These are phyloP conservation scores for Leptopilina drosophilae DNA, from an alignment of 2,888 invertebrate genomes.

Conservation along the genomic window DNA sequence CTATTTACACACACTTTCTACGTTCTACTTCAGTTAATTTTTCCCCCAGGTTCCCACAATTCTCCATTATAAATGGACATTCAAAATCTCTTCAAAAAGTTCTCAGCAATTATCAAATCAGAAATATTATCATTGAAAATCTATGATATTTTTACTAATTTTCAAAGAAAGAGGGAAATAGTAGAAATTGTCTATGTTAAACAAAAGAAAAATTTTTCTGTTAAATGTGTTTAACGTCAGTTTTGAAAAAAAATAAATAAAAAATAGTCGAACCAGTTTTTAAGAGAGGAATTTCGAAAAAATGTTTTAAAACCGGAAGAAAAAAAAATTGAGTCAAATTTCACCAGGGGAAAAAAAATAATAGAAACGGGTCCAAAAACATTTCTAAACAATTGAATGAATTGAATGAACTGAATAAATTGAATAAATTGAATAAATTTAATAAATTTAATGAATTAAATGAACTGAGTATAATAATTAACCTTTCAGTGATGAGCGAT, in stretches of 20 bases:
- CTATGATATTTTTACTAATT: not conserved
- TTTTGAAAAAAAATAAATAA: too few species aligned
- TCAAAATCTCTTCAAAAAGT: not conserved
- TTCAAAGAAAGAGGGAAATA: not conserved
- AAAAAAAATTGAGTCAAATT: too few species aligned
- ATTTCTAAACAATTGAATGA: too few species aligned
- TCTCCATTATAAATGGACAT: not conserved
- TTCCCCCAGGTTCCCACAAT: conserved; percentile 6
- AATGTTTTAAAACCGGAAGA: too few species aligned
- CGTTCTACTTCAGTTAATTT: conserved; percentile 23
- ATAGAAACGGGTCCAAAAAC: too few species aligned
- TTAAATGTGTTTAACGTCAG: too few species aligned
- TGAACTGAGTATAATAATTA: conserved; percentile 4
- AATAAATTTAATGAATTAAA: not conserved
- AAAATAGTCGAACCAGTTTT: too few species aligned
- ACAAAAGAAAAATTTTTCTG: too few species aligned
- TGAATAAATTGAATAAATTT: not conserved
- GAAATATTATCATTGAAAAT: not conserved
- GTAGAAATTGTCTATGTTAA: not conserved
- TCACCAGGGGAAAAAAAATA: too few species aligned
- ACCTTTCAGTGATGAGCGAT: conserved; percentile 23
- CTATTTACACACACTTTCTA: conserved; percentile 25
- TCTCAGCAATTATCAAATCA: not conserved
- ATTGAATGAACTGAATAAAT: too few species aligned
- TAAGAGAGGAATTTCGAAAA: too few species aligned